Percentiles rank a stretch among this genome's conserved stretches.
These are phyloP conservation scores for Leucopsar rothschildi DNA, from an alignment of 2,113 vertebrate genomes.

Conservation along the genomic window DNA sequence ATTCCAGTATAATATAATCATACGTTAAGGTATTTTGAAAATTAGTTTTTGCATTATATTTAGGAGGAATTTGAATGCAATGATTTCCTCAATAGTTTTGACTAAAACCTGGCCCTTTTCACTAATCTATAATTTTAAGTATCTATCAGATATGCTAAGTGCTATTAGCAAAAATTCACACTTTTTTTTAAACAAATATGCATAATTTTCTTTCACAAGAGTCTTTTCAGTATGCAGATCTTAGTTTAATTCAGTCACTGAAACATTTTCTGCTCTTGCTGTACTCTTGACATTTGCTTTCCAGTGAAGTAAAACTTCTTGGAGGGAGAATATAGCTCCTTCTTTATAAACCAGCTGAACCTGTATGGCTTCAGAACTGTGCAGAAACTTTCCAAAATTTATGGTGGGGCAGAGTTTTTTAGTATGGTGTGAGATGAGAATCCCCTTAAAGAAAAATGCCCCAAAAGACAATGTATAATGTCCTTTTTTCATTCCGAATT, in stretches of 20 bases:
- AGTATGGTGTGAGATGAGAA: background rate
- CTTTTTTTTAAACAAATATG: background rate
- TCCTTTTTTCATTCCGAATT: background rate
- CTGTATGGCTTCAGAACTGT: background rate
- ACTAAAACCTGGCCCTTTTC: background rate
- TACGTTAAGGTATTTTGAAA: background rate
- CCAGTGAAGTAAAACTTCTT: background rate
- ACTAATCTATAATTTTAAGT: background rate
- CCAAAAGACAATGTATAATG: background rate
- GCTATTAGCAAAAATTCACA: background rate
- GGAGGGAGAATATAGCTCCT: rapidly evolving
- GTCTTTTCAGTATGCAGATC: background rate
- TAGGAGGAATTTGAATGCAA: background rate
- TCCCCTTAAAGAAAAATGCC: background rate
- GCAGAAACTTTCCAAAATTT: background rate
- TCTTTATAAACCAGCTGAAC: background rate
- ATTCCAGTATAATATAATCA: background rate
- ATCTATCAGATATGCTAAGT: background rate
- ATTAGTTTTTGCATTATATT: background rate
- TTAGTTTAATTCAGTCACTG: background rate
- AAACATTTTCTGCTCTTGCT: background rate
- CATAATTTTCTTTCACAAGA: background rate
- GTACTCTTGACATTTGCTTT: background rate
- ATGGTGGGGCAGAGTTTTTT: background rate
- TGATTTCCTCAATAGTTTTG: background rate